These are phyloP conservation scores for Alligator mississippiensis DNA, from an alignment of 2,113 vertebrate species.

Conservation along the genomic window DNA sequence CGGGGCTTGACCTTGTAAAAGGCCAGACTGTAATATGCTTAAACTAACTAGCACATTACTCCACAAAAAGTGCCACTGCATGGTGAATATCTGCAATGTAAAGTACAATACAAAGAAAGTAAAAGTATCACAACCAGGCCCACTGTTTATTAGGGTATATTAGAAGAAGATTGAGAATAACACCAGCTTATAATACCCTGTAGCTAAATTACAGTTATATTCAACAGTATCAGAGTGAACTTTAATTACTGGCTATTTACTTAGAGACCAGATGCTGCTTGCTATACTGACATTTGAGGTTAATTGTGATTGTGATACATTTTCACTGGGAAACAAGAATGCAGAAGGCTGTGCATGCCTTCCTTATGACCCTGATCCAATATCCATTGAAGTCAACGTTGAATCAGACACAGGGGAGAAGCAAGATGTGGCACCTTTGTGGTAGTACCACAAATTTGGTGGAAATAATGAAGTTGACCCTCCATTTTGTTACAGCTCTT, in stretches of 20 bases:
- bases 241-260: background rate
- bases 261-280: background rate
- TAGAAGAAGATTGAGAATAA: background rate
- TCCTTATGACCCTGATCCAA: background rate
- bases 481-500: background rate
- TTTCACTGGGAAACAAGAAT: background rate
- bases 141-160: background rate
- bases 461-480: too few relatives aligned
- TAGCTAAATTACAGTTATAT: background rate
- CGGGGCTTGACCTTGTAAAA: background rate
- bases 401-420: too few relatives aligned
- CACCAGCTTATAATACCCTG: background rate
- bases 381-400: background rate
- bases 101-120: background rate
- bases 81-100: background rate
- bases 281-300: background rate
- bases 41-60: background rate
- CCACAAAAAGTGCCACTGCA: background rate
- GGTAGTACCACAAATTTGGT: too few relatives aligned
- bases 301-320: background rate
- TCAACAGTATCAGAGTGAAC: background rate
- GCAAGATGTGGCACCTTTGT: too few relatives aligned
- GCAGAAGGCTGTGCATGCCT: too few relatives aligned
- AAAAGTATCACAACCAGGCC: background rate
- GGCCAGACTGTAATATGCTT: background rate